Evolutionary conservation across 2,888 invertebrate species (phyloP).

Genomic region (Tipula vernalis): DNA sequence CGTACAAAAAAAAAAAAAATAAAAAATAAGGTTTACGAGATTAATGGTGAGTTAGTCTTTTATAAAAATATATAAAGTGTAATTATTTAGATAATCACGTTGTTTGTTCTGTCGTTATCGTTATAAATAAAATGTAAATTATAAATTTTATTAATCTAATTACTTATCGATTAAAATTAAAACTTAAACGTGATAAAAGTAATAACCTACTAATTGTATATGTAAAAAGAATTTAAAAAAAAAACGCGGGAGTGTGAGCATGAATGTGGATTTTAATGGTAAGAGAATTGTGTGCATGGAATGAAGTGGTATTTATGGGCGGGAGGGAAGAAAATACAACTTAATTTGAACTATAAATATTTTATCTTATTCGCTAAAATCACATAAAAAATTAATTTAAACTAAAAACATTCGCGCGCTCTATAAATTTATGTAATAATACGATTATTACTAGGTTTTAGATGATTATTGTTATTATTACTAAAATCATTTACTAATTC

Average conservation of each 20-base stretch:
- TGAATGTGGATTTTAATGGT: neutral
- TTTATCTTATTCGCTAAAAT: neutral
- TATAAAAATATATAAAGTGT: neutral
- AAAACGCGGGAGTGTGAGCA: neutral
- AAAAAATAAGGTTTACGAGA: neutral
- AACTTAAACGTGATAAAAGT: neutral
- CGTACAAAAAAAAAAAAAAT: neutral
- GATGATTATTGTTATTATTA: slow-evolving; percentile 28
- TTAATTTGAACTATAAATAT: neutral
- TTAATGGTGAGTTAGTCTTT: neutral
- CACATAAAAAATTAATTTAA: neutral
- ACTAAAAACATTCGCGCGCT: neutral
- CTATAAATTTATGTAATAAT: neutral
- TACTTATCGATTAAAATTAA: neutral
- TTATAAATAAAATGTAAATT: neutral
- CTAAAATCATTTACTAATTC: slow-evolving; percentile 34
- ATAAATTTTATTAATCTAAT: neutral
- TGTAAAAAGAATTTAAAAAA: neutral
- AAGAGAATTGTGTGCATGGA: neutral
- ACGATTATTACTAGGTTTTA: neutral
- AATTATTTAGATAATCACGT: neutral
- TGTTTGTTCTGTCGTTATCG: neutral
- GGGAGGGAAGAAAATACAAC: neutral
- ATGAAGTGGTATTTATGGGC: neutral
- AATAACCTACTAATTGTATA: neutral